Conservation (phyloP, 1,140 invertebrate species). For the Macrotrachela quadricornifera region DNA sequence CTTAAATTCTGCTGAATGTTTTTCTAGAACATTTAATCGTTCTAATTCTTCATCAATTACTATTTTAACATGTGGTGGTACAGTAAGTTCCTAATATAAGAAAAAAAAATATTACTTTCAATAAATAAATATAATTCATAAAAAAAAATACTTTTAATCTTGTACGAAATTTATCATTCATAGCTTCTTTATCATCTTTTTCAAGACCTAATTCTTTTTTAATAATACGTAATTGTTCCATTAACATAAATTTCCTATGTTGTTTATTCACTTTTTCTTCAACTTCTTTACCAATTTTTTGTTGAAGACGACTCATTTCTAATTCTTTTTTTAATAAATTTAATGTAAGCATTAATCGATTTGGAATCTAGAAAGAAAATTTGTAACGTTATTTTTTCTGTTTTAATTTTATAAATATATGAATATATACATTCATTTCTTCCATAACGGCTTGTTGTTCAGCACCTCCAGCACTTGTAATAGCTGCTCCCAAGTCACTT, state of each 20-base stretch:
- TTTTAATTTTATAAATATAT: not conserved
- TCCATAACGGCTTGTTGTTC: constrained; percentile 84
- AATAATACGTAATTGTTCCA: constrained; percentile 93
- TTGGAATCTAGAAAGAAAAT: constrained; percentile 50
- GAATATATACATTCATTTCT: constrained; percentile 60
- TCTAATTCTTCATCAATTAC: constrained; percentile 91
- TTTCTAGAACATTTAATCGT: constrained; percentile 82
- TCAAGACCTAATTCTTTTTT: constrained; percentile 94
- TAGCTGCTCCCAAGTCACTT: constrained; percentile 70
- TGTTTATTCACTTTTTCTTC: constrained; percentile 97
- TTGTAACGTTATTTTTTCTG: too few relatives aligned
- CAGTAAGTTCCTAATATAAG: too few relatives aligned
- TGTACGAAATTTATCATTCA: constrained; percentile 82
- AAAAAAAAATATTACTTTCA: too few relatives aligned
- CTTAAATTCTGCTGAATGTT: constrained; percentile 97
- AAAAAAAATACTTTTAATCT: constrained; percentile 41
- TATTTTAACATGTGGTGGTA: constrained; percentile 61
- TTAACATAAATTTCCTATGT: constrained; percentile 86
- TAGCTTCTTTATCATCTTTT: constrained; percentile 96
- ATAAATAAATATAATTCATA: not conserved
- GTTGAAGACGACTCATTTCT: constrained; percentile 81
- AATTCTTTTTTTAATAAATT: constrained; percentile 86
- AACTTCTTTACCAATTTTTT: constrained; percentile 71
- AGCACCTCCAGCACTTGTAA: constrained; percentile 68
- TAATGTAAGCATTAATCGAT: constrained; percentile 65